Evolutionary conservation across 2,888 invertebrate species (phyloP).

Genomic region (Augochlorella aurata): DNA sequence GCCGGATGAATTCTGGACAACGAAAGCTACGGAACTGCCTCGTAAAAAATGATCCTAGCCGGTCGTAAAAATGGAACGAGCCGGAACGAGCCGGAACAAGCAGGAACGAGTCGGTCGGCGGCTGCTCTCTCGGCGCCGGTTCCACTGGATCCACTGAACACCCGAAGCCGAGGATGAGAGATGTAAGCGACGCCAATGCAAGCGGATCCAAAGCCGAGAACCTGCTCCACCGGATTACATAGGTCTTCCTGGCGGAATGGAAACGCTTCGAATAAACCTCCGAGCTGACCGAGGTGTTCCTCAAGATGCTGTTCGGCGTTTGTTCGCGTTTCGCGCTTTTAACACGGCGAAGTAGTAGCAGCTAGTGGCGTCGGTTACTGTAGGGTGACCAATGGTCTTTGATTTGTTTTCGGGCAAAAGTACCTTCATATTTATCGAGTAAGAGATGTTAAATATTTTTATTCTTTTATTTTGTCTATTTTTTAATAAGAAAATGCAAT

Average conservation of each 20-base stretch:
- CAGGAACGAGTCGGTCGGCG: conserved; percentile 2
- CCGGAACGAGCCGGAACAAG: conserved; percentile 35
- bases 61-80: conserved; percentile 56
- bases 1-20: conserved; percentile 57
- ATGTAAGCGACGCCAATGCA: conserved; percentile 15
- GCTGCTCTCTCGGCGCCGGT: neutral
- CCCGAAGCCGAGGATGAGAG: conserved; percentile 7
- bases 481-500: too few relatives aligned
- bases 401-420: too few relatives aligned
- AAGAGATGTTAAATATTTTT: too few relatives aligned
- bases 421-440: too few relatives aligned
- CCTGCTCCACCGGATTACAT: conserved; percentile 17
- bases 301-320: neutral
- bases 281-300: neutral
- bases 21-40: conserved; percentile 40
- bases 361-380: too few relatives aligned
- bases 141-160: conserved; percentile 7
- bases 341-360: too few relatives aligned
- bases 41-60: conserved; percentile 63
- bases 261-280: conserved; percentile 15
- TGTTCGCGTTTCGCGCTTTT: neutral
- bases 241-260: conserved; percentile 11
- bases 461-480: too few relatives aligned
- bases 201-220: conserved; percentile 5
- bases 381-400: too few relatives aligned